Base-by-base conservation (phyloP, 2,888 invertebrate genomes). In the Resseliella maxima region DNA sequence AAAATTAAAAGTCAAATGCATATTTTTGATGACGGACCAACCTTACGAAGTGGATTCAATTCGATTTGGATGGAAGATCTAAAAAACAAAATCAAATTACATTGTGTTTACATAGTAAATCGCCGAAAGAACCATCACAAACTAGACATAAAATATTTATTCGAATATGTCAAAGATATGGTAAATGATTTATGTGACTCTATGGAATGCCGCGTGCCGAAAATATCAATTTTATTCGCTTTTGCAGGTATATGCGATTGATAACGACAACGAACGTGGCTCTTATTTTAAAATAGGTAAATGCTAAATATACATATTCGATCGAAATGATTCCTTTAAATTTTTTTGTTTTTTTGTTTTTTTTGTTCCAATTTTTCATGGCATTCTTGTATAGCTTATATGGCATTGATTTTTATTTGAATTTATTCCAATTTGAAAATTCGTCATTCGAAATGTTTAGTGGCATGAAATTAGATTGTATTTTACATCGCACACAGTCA, bases 101-200 rank as follows among this genome's bases (percentile, higher is more conserved):
- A 31, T 72, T 15, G 10, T 15, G 21, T 72, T 31, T 72, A 0
- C 59, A 24, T 21, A 12, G 50, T 8, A 59, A 72, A 72, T 31
- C 31, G 31, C 15, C 1, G n/a, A n/a, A n/a, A 24, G 24, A 59
- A 59, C 15, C 15, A 15, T 72, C 72, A 35, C 35, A 35, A 72
- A n/a, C 72, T 72, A 31, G 72, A 72, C 72, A 72, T 72, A 72
- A 27, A 72, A 72, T 72, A 72, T 72, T 72, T 72, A 72, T 72
- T 72, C 72, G 72, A 72, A 72, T 72, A 35, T 72, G 31, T 72
- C 72, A 72, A 72, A 72, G 72, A 72, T 72, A 72, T 35, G 59
- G 41, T 72, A 72, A 72, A 72, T 72, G 72, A 72, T 72, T 72
- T 72, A 72, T 72, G 31, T 72, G 72, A 31, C 31, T 31, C 31